Evolutionary conservation across 2,113 vertebrate species (phyloP).

Genomic region (Hylia prasina): DNA sequence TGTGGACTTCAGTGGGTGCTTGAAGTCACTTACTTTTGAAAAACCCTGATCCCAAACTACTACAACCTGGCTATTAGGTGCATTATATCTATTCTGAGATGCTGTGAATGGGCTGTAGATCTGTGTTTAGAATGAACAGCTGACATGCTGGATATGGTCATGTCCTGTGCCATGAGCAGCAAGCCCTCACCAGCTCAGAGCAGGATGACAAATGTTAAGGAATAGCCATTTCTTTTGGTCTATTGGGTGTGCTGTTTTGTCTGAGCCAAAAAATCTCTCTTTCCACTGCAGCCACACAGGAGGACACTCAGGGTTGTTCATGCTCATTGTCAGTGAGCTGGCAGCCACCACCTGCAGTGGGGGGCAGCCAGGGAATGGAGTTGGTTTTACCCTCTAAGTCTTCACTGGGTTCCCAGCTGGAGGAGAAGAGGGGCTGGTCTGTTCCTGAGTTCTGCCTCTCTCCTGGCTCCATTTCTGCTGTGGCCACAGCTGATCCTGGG

Average conservation of each 20-base stretch:
- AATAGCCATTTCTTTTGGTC: not conserved
- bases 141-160: not conserved
- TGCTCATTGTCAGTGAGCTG: not conserved
- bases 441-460: not conserved
- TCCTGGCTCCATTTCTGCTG: fast-evolving
- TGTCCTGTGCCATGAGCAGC: not conserved
- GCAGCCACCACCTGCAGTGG: not conserved
- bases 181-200: not conserved
- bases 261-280: not conserved
- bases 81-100: fast-evolving
- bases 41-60: not conserved
- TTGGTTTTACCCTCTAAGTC: not conserved
- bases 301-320: not conserved
- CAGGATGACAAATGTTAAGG: not conserved
- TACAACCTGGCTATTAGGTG: not conserved
- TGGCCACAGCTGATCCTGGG: not conserved
- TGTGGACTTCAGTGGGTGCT: not conserved
- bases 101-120: not conserved
- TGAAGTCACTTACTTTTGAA: not conserved
- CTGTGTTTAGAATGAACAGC: not conserved
- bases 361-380: fast-evolving
- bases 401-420: not conserved
- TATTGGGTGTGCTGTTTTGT: not conserved
- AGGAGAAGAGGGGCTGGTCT: not conserved
- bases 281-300: not conserved